Conservation (phyloP, 2,113 vertebrate genomes). For the Puntigrus tetrazona region DNA sequence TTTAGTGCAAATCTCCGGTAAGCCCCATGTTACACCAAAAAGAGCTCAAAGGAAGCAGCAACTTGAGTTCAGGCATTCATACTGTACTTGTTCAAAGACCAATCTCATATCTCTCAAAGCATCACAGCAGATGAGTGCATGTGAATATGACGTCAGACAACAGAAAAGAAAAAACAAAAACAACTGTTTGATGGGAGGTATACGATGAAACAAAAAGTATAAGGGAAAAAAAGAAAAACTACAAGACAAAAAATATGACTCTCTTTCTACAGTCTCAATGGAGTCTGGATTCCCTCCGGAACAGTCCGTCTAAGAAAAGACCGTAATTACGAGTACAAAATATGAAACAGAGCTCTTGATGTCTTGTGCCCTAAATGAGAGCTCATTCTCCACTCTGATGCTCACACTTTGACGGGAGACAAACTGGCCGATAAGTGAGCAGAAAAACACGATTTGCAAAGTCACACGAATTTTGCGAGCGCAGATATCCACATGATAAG, state of each 20-base stretch:
- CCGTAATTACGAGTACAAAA: slow-evolving; percentile 42
- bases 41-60: slow-evolving; percentile 41
- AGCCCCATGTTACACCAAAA: slow-evolving; percentile 40
- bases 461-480: slow-evolving; percentile 6
- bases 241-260: not conserved
- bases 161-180: not conserved
- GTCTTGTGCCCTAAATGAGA: slow-evolving; percentile 50
- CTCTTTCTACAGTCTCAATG: slow-evolving; percentile 29
- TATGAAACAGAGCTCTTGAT: slow-evolving; percentile 44
- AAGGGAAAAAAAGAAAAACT: not conserved
- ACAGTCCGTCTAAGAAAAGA: slow-evolving; percentile 52
- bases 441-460: slow-evolving; percentile 9
- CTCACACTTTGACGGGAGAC: slow-evolving; percentile 10
- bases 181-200: not conserved
- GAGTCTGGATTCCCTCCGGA: slow-evolving; percentile 36
- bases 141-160: not conserved
- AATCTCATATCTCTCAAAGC: slow-evolving; percentile 10
- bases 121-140: slow-evolving; percentile 2
- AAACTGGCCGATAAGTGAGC: not conserved
- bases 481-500: slow-evolving; percentile 25
- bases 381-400: slow-evolving; percentile 38
- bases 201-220: slow-evolving; percentile 9
- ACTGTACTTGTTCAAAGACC: slow-evolving; percentile 19
- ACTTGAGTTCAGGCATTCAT: slow-evolving; percentile 12
- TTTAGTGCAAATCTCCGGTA: slow-evolving; percentile 58